Base-by-base conservation (phyloP, 2,113 vertebrate species). In the Pteropus alecto region DNA sequence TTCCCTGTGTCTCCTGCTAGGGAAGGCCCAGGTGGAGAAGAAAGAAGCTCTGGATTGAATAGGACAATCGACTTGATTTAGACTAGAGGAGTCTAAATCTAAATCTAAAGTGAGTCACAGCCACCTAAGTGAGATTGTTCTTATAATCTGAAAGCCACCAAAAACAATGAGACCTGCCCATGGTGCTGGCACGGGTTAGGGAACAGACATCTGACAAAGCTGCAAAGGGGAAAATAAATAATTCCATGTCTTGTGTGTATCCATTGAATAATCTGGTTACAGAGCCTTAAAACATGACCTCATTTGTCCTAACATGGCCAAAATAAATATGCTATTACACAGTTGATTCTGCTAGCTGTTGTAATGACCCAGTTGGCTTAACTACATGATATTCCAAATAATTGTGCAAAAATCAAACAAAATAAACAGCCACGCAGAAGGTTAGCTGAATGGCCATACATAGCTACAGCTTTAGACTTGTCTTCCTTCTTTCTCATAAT, bases 291-390 rank as follows among this genome's bases (percentile, higher is more conserved):
- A 71, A 30, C 48, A 51, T 35, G 82, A n/a, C 22, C 67, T 88
- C 93, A 22, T 85, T 82, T 88, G 91, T 82, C 48, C 54, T 88
- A 18, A 58, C 11, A 41, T 21, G 76, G 48, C 71, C 93, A 85
- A 88, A 85, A 78, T 48, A 94, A 95, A 92, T 35, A 91, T 0
- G 21, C 22, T 54, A 7, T 73, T 41, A 35, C 65, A 33, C 3
- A 16, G 35, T 61, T 7, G 4, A 73, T 28, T 60, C 87, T 54
- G 43, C 21, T 41, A 58, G 33, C 51, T 33, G 28, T 4, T n/a
- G 56, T 70, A 70, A 91, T 95, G 82, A 74, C 65, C 83, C 19
- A 83, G 70, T 33, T 91, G 89, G 33, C 61, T 91, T 83, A 90
- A 63, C 67, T 33, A 74, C 35, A 51, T 5, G 67, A 43, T 30